Percentiles rank a stretch among this genome's conserved stretches.
Evolutionary conservation across 2,888 invertebrate species (phyloP).

Genomic region (Eilema caniola): DNA sequence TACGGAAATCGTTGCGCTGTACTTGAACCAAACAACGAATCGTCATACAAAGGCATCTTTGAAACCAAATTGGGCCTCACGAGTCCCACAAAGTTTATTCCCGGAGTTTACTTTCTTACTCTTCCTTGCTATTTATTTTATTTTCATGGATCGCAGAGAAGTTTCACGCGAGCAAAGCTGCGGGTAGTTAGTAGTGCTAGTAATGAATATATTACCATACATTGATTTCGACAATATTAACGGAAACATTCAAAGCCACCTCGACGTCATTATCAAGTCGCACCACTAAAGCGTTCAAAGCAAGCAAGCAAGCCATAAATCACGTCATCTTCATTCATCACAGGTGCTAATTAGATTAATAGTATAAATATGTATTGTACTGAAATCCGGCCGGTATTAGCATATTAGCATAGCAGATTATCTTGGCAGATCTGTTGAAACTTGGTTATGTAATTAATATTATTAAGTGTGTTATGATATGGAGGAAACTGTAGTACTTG

Average conservation of each 20-base stretch:
- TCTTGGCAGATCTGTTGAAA: slow-evolving; percentile 1
- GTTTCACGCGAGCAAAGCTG: not conserved
- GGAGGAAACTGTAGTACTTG: not conserved
- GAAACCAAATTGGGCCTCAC: too few relatives aligned
- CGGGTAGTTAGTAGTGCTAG: not conserved
- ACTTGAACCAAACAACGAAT: too few relatives aligned
- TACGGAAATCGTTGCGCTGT: too few relatives aligned
- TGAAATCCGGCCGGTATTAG: not conserved
- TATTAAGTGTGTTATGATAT: slow-evolving; percentile 6
- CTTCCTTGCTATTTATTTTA: not conserved
- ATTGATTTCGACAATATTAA: not conserved
- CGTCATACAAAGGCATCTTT: too few relatives aligned
- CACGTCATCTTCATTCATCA: slow-evolving; percentile 25
- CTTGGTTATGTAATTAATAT: slow-evolving; percentile 9
- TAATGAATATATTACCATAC: too few relatives aligned
- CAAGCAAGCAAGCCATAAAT: slow-evolving; percentile 33
- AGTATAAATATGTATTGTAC: not conserved
- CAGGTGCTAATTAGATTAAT: slow-evolving; percentile 9
- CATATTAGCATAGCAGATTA: slow-evolving; percentile 4
- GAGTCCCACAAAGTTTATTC: too few relatives aligned
- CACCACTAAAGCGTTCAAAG: slow-evolving; percentile 23
- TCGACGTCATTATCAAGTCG: not conserved
- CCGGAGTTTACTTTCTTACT: too few relatives aligned
- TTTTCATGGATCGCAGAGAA: not conserved
- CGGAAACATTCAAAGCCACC: slow-evolving; percentile 1